phyloP scores from a whole-genome alignment of 1,140 invertebrate genomes.

The Heliconius hewitsoni region DNA sequence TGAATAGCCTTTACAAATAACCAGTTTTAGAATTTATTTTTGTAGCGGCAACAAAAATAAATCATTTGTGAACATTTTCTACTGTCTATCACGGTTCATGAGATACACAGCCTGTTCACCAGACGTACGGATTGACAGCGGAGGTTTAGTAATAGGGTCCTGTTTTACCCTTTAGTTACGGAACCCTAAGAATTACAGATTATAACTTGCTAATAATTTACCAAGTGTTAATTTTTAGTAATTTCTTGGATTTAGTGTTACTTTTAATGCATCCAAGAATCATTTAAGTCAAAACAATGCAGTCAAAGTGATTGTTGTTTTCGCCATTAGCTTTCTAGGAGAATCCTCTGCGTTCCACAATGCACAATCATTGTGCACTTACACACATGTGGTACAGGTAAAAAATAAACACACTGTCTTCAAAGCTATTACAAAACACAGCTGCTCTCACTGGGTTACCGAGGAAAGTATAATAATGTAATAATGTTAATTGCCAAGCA shows the following conservation, averaged over 20 bases:
- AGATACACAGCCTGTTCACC: too few relatives aligned
- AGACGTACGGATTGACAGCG: too few relatives aligned
- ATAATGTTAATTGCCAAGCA: constrained; percentile 14
- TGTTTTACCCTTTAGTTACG: too few relatives aligned
- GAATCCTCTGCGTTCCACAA: constrained; percentile 54
- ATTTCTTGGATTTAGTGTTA: not conserved
- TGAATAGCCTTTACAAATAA: too few relatives aligned
- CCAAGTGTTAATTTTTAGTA: too few relatives aligned
- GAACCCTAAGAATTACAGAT: not conserved
- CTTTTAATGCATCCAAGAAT: not conserved
- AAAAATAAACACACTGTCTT: constrained; percentile 58
- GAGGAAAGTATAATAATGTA: constrained; percentile 33
- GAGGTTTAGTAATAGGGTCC: too few relatives aligned
- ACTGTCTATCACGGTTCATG: too few relatives aligned
- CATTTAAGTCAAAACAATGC: constrained; percentile 52
- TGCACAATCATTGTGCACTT: constrained; percentile 69
- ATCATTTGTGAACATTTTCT: too few relatives aligned
- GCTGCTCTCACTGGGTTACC: constrained; percentile 41
- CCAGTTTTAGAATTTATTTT: too few relatives aligned
- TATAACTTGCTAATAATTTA: not conserved
- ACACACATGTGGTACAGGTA: constrained; percentile 49
- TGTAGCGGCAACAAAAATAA: too few relatives aligned
- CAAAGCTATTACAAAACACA: constrained; percentile 31
- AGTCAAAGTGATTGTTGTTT: constrained; percentile 59
- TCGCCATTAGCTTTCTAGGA: constrained; percentile 70